phyloP scores from a whole-genome alignment of 2,797 vertebrate genomes.

The Borostomias antarcticus region DNA sequence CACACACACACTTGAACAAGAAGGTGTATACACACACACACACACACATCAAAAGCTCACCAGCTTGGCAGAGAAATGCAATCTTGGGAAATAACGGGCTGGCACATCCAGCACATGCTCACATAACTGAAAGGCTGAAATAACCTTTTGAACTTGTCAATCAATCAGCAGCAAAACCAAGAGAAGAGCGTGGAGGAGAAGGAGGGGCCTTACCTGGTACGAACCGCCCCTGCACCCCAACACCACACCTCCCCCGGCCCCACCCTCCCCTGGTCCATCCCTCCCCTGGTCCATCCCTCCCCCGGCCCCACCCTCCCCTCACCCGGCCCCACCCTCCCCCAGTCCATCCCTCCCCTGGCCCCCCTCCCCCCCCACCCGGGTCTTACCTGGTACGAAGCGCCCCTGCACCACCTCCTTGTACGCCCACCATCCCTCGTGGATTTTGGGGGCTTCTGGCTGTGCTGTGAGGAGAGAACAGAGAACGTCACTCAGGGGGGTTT shows the following conservation, averaged over 20 bases:
- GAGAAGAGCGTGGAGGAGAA: too few relatives aligned
- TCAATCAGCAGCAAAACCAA: conserved; percentile 47
- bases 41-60: conserved; percentile 11
- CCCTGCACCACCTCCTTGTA: conserved; percentile 99
- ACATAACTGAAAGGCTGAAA: conserved; percentile 43
- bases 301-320: too few relatives aligned
- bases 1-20: not conserved
- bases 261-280: too few relatives aligned
- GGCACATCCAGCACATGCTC: conserved; percentile 46
- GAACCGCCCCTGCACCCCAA: too few relatives aligned
- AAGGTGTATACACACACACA: too few relatives aligned
- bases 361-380: conserved; percentile 47
- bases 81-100: conserved; percentile 56
- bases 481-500: conserved; percentile 43
- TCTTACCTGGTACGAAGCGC: conserved; percentile 97
- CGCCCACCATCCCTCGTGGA: conserved; percentile 99
- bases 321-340: conserved; percentile 44
- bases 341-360: too few relatives aligned
- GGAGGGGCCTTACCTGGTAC: too few relatives aligned
- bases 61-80: conserved; percentile 49
- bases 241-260: conserved; percentile 44
- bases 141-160: conserved; percentile 42
- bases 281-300: too few relatives aligned
- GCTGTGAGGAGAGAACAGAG: conserved; percentile 73
- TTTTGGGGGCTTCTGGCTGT: conserved; percentile 95